A percentile compares a stretch with the other conserved stretches of the same genome.
These are phyloP conservation scores for Erpobdella octoculata DNA, from an alignment of 2,888 invertebrate species.

Conservation along the genomic window DNA sequence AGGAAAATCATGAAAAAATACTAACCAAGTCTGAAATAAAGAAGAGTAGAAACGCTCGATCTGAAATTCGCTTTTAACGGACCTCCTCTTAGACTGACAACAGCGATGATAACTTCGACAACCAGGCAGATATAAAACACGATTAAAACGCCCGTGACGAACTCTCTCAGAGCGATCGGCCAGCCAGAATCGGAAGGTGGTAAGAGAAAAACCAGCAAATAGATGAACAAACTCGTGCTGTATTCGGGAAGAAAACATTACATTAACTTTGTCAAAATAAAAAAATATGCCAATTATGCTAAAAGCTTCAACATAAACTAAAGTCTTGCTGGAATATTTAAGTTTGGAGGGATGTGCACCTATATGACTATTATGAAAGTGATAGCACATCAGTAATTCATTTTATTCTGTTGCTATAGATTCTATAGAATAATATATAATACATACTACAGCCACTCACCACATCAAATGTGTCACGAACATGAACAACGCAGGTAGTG, in stretches of 20 bases:
- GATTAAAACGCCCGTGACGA: constrained; percentile 15
- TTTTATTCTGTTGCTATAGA: too few relatives aligned
- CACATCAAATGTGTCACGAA: constrained; percentile 16
- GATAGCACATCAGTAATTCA: too few relatives aligned
- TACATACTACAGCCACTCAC: too few relatives aligned
- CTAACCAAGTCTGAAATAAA: constrained; percentile 29
- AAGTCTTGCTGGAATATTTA: too few relatives aligned
- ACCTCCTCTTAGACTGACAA: constrained; percentile 25
- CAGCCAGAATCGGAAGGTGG: neutral
- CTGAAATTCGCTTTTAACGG: constrained; percentile 12
- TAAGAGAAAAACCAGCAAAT: neutral
- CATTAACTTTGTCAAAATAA: neutral
- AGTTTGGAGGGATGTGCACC: too few relatives aligned
- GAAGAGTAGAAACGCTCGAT: constrained; percentile 14
- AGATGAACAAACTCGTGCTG: neutral
- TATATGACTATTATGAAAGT: too few relatives aligned
- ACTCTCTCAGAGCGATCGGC: constrained; percentile 17
- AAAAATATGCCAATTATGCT: too few relatives aligned
- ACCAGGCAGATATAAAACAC: constrained; percentile 11
- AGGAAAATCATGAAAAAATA: too few relatives aligned
- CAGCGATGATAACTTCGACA: constrained; percentile 17
- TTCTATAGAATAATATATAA: too few relatives aligned
- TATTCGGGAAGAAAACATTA: neutral
- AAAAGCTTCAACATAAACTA: too few relatives aligned
- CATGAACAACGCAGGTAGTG: constrained; percentile 23